Percentiles rank a stretch among this genome's conserved stretches.
phyloP scores from a whole-genome alignment of 1,140 invertebrate genomes.

The Drosophila lacteicornis region DNA sequence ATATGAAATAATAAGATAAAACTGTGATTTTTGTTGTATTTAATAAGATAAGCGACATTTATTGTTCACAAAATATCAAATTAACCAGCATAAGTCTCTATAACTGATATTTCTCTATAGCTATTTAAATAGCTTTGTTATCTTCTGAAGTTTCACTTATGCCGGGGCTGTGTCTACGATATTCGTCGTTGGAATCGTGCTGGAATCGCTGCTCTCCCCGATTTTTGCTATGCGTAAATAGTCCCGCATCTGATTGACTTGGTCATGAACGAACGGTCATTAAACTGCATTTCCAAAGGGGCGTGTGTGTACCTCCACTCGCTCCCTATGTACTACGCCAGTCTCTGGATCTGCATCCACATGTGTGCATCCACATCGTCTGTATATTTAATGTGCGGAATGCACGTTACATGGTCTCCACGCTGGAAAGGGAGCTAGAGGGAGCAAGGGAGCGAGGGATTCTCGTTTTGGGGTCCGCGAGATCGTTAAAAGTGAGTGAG shows the following conservation, averaged over 20 bases:
- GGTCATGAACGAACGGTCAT: slow-evolving; percentile 55
- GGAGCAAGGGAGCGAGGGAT: slow-evolving; percentile 19
- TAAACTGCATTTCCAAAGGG: slow-evolving; percentile 46
- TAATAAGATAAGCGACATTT: neutral
- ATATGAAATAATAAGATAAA: neutral
- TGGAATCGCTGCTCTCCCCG: neutral
- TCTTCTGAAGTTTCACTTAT: slow-evolving; percentile 12
- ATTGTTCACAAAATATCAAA: slow-evolving; percentile 3
- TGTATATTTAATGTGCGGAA: slow-evolving; percentile 20
- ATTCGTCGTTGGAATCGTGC: slow-evolving; percentile 9
- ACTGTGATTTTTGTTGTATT: neutral
- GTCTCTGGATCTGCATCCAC: slow-evolving; percentile 33
- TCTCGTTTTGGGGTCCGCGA: slow-evolving; percentile 55
- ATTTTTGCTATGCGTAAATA: slow-evolving; percentile 50
- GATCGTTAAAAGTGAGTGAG: slow-evolving; percentile 50
- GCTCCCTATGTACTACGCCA: neutral
- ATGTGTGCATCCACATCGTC: slow-evolving; percentile 18
- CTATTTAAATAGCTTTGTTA: slow-evolving; percentile 11
- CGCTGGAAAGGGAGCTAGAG: neutral
- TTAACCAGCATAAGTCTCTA: slow-evolving; percentile 26
- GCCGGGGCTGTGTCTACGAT: slow-evolving; percentile 20
- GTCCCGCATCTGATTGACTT: slow-evolving; percentile 55
- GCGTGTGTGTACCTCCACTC: slow-evolving; percentile 20
- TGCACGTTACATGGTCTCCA: slow-evolving; percentile 27
- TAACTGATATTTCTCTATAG: neutral